These are phyloP conservation scores for Coregonus clupeaformis DNA, from an alignment of 2,113 vertebrate genomes.

Conservation along the genomic window DNA sequence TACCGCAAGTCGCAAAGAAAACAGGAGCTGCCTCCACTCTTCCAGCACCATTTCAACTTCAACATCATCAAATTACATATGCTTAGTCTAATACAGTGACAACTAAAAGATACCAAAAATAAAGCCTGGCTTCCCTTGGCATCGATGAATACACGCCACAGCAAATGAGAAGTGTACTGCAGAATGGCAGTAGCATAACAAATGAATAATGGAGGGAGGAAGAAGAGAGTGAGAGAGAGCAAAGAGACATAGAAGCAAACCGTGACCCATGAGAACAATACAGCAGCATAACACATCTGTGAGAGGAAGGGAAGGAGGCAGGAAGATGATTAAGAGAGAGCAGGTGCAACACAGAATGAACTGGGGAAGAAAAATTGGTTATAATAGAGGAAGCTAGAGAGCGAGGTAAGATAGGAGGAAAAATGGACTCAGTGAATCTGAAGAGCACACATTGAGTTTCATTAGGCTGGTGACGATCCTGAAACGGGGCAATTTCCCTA, in stretches of 20 bases:
- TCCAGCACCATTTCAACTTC: too few species aligned
- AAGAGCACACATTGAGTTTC: slow-evolving; percentile 20
- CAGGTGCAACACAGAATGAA: not conserved
- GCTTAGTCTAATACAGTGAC: too few species aligned
- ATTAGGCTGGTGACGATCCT: slow-evolving; percentile 22
- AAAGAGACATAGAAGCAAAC: slow-evolving; percentile 30
- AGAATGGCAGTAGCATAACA: slow-evolving; percentile 55
- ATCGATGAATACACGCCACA: slow-evolving; percentile 32
- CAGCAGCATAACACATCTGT: slow-evolving; percentile 19
- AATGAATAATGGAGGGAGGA: slow-evolving; percentile 43
- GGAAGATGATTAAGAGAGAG: not conserved
- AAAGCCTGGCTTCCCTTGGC: too few species aligned
- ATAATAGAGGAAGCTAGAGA: slow-evolving; percentile 26
- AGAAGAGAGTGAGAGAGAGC: slow-evolving; percentile 24
- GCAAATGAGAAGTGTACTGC: slow-evolving; percentile 58
- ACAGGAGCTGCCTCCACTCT: too few species aligned
- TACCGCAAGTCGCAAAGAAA: too few species aligned
- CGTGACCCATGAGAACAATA: slow-evolving; percentile 32
- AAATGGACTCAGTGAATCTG: slow-evolving; percentile 11
- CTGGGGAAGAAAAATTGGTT: slow-evolving; percentile 15
- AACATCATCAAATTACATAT: too few species aligned
- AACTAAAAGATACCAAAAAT: too few species aligned
- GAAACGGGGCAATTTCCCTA: slow-evolving; percentile 15
- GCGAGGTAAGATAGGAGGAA: slow-evolving; percentile 22
- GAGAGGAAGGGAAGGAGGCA: slow-evolving; percentile 25